Conservation (phyloP, 2,888 invertebrate genomes). For the Lottia gigantea region DNA sequence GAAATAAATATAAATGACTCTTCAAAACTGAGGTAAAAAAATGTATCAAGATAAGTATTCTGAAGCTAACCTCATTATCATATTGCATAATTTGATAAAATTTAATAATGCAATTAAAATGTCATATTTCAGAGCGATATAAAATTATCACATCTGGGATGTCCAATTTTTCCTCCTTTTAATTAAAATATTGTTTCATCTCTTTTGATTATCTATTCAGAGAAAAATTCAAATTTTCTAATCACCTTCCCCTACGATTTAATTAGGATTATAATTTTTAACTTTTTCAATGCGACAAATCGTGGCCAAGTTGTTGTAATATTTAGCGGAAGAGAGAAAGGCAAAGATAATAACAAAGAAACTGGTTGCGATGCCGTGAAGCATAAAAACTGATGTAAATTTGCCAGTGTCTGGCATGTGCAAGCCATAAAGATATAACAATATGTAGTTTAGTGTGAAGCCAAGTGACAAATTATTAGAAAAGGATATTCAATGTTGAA, state of each 20-base stretch:
- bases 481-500: slow-evolving; percentile 8
- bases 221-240: not conserved
- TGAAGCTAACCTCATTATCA: no score
- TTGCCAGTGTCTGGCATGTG: slow-evolving; percentile 4
- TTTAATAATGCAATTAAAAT: no score
- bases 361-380: not conserved
- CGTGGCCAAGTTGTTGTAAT: not conserved
- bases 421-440: slow-evolving; percentile 1
- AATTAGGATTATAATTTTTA: slow-evolving; percentile 6
- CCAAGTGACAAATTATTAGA: slow-evolving; percentile 11
- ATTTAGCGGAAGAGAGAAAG: not conserved
- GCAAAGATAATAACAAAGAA: slow-evolving; percentile 3
- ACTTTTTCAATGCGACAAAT: not conserved
- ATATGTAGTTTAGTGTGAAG: slow-evolving; percentile 7
- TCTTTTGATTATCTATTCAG: not conserved
- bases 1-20: not conserved
- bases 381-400: slow-evolving; percentile 8
- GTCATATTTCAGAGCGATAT: no score
- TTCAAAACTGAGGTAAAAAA: no score
- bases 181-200: no score
- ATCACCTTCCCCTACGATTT: not conserved
- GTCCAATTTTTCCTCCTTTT: no score
- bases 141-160: no score
- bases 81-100: no score
- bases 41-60: no score